Conservation (phyloP, 2,113 vertebrate genomes). For the Podocnemis expansa region DNA sequence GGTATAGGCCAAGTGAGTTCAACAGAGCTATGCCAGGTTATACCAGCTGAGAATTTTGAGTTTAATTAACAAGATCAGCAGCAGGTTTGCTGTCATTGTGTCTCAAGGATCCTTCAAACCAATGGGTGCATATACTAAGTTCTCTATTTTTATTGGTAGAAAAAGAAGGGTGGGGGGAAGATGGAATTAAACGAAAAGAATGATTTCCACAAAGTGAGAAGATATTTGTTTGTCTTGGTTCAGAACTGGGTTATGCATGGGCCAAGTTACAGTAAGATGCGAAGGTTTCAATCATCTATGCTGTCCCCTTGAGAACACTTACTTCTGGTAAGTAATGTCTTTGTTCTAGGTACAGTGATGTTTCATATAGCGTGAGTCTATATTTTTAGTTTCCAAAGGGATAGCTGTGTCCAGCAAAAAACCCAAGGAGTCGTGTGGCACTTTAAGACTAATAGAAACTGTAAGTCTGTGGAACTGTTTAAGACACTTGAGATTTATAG, state of each 20-base stretch:
- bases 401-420: no score
- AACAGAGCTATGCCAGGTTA: not conserved
- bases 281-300: conserved; percentile 25
- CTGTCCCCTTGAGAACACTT: conserved; percentile 9
- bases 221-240: conserved; percentile 21
- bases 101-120: not conserved
- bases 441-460: no score
- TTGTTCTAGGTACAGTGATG: conserved; percentile 46
- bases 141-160: not conserved
- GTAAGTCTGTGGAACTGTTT: not conserved
- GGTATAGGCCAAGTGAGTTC: not conserved
- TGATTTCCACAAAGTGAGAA: not conserved
- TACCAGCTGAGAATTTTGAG: not conserved
- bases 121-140: not conserved
- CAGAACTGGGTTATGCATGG: conserved; percentile 9
- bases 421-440: no score
- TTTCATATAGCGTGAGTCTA: conserved; percentile 38
- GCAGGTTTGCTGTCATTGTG: not conserved
- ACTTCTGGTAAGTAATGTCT: conserved; percentile 27
- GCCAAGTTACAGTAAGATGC: conserved; percentile 19
- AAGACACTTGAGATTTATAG: conserved; percentile 8
- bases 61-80: not conserved
- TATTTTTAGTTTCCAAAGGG: conserved; percentile 24
- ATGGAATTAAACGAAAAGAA: conserved; percentile 1
- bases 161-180: conserved; percentile 1